Percentiles rank a stretch among this genome's conserved stretches.
These are phyloP conservation scores for Drosophila varians DNA, from an alignment of 1,140 invertebrate species.

Conservation along the genomic window DNA sequence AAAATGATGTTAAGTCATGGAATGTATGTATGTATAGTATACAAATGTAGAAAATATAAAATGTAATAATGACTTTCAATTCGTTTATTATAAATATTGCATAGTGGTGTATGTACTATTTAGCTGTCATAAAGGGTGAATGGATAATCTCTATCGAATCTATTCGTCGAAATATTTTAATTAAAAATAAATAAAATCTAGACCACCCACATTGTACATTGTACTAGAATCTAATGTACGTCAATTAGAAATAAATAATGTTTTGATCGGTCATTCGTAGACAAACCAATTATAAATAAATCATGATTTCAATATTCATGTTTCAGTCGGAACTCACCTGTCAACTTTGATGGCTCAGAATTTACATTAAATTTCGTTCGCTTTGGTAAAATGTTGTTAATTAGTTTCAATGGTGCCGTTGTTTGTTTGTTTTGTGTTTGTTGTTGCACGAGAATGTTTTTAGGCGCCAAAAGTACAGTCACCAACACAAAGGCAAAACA, in stretches of 20 bases:
- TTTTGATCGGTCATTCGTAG: background rate
- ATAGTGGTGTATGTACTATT: no score
- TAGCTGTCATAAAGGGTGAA: no score
- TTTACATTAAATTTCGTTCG: slow-evolving; percentile 47
- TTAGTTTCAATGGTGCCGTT: slow-evolving; percentile 48
- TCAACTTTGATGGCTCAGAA: slow-evolving; percentile 14
- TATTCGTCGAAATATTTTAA: no score
- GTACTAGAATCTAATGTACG: no score
- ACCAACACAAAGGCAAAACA: slow-evolving; percentile 18
- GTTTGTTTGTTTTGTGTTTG: slow-evolving; percentile 37
- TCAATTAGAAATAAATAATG: background rate
- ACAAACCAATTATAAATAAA: slow-evolving; percentile 16
- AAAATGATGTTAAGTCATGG: no score
- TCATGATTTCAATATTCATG: background rate
- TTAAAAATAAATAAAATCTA: no score
- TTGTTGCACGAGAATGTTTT: slow-evolving; percentile 38
- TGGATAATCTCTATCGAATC: no score
- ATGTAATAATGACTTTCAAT: no score
- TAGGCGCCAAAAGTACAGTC: slow-evolving; percentile 76
- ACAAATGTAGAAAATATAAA: no score
- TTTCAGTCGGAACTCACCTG: slow-evolving; percentile 33
- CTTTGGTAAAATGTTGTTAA: slow-evolving; percentile 52
- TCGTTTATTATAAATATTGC: no score
- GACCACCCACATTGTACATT: no score
- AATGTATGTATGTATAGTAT: no score